Base-by-base conservation (phyloP, 2,888 invertebrate species). In the Venusia cambrica region DNA sequence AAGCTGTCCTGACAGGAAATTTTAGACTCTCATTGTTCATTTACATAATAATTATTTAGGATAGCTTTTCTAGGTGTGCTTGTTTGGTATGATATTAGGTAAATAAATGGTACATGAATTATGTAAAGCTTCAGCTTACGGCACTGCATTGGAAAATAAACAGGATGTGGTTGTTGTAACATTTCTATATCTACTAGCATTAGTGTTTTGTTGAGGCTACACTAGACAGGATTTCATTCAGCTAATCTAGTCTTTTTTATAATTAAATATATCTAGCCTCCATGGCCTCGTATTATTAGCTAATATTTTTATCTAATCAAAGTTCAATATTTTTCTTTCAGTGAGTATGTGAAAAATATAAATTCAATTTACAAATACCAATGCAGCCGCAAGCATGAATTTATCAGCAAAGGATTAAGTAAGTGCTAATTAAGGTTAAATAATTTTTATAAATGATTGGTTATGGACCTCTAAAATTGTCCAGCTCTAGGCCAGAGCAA, bases 351-450 rank as follows among this genome's bases (percentile, higher is more conserved):
- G 18, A 92, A 90, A 64, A 93, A 91, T 64, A 73, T 89, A 22
- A 91, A 91, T 52, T 83, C 90, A 41, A 94, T 96, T 54, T 92
- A 89, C 63, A 92, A 92, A 34, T 96, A 94, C 73, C 92, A 94
- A 59, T 94, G 94, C 66, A 89, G 89, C 14, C 91, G 90, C 48
- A 95, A 95, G 78, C 87, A 90, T 75, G 94, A 95, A 52, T 95
- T 95, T 62, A 94, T 95, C 53, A 92, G 89, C 59, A 93, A 94
- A 78, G 95, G 95, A 58, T 85, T 94, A 13, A 92, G 95, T 96
- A 89, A 88, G 92, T 87, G 2, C 12, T 14, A 4, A 19, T 18
- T 14, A 8, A 9, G 12, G 2, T 28, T 16, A 5, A n/a, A n/a
- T 13, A 12, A 9, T 29, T 26, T 12, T 26, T 17, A 13, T 31